phyloP scores from a whole-genome alignment of 2,888 invertebrate species.

The Marasmarcha lunaedactyla region DNA sequence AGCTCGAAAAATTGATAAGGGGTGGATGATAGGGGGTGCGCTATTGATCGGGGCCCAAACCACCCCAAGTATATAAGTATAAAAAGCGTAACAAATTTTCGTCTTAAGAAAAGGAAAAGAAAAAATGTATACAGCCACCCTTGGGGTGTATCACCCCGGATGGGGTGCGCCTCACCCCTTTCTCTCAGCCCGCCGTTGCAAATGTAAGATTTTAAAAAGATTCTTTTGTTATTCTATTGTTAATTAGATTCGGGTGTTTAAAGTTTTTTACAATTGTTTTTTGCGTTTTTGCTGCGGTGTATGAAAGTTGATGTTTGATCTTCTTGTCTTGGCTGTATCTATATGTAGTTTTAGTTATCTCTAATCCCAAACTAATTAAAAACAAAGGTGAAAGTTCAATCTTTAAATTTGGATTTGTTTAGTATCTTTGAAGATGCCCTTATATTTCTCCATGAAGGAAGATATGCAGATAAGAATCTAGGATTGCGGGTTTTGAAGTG shows the following conservation, averaged over 20 bases:
- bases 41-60: constrained; percentile 51
- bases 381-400: too few species aligned
- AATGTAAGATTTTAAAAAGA: constrained; percentile 64
- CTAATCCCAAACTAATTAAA: too few species aligned
- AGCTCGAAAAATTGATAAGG: constrained; percentile 67
- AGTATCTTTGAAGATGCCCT: too few species aligned
- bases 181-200: constrained; percentile 32
- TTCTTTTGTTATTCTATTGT: constrained; percentile 47
- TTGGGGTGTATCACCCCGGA: constrained; percentile 22
- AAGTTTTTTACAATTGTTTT: constrained; percentile 13
- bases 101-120: constrained; percentile 71
- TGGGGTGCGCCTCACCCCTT: constrained; percentile 38
- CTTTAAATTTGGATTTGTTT: too few species aligned
- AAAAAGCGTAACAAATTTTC: constrained; percentile 72
- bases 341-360: too few species aligned
- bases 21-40: constrained; percentile 20
- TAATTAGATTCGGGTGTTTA: constrained; percentile 41
- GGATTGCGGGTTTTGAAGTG: too few species aligned
- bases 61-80: constrained; percentile 53
- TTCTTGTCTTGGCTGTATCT: too few species aligned
- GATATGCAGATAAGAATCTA: too few species aligned
- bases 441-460: too few species aligned
- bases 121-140: constrained; percentile 68
- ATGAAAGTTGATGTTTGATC: too few species aligned
- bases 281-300: too few species aligned